Percentiles rank a stretch among this genome's conserved stretches.
Conservation (phyloP, 2,888 invertebrate genomes). For the Polietes domitor region DNA sequence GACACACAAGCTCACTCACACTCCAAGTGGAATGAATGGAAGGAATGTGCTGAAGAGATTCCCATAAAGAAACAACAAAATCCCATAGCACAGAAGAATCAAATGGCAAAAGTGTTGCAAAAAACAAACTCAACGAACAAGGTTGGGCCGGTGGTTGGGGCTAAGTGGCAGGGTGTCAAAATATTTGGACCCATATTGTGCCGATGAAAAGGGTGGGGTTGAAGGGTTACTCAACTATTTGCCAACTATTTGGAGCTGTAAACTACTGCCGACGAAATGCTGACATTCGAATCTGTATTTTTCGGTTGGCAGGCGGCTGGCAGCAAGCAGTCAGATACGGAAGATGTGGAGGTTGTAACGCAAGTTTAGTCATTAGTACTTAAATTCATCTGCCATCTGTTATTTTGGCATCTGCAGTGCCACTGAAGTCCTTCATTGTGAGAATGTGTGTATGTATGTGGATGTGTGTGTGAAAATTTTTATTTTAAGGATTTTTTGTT, state of each 20-base stretch:
- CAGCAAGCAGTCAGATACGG: no score
- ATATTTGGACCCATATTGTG: background rate
- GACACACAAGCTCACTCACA: background rate
- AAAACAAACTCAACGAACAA: background rate
- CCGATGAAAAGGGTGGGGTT: background rate
- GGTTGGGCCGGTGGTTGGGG: background rate
- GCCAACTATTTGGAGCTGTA: constrained; percentile 56
- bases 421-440: constrained; percentile 48
- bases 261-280: constrained; percentile 42
- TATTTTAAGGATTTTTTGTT: constrained; percentile 45
- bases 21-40: background rate
- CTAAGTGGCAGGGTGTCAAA: background rate
- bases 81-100: background rate
- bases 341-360: constrained; percentile 33
- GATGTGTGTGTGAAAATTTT: constrained; percentile 36
- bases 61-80: constrained; percentile 1
- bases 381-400: constrained; percentile 66
- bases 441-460: background rate
- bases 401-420: constrained; percentile 64
- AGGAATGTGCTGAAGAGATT: constrained; percentile 33
- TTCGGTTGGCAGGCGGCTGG: background rate
- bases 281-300: constrained; percentile 6
- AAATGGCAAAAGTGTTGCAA: background rate
- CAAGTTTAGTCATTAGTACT: constrained; percentile 66
- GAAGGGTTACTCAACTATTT: constrained; percentile 54